Evolutionary conservation across 1,140 invertebrate genomes (phyloP).

Genomic region (Ceratina calcarata): DNA sequence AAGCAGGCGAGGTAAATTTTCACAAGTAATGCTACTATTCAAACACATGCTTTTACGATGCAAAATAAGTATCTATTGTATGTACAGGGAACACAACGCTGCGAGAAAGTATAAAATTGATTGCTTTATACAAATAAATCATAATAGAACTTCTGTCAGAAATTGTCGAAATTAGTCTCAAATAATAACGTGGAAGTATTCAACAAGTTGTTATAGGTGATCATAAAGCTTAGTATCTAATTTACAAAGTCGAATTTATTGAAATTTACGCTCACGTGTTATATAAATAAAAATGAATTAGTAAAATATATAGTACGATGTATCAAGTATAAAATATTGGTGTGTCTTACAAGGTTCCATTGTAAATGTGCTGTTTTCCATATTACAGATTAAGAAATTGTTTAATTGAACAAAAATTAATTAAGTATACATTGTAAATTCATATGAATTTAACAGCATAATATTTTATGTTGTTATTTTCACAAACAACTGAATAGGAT

Average conservation of each 20-base stretch:
- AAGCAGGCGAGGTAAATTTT: conserved; percentile 42
- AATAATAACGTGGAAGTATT: conserved; percentile 71
- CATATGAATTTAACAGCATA: background rate
- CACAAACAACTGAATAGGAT: conserved; percentile 10
- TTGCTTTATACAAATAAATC: background rate
- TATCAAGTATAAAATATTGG: conserved; percentile 3
- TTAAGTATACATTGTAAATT: conserved; percentile 2
- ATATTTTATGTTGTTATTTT: conserved; percentile 3
- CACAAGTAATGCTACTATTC: conserved; percentile 18
- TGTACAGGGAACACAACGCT: conserved; percentile 15
- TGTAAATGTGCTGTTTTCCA: background rate
- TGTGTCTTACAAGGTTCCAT: conserved; percentile 26
- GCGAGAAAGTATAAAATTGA: background rate
- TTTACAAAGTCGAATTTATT: background rate
- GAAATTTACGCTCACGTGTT: background rate
- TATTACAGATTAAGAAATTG: background rate
- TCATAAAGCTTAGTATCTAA: conserved; percentile 61
- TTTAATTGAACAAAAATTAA: conserved; percentile 22
- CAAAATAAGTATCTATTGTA: conserved; percentile 16
- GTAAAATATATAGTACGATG: too few relatives aligned
- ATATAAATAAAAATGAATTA: too few relatives aligned
- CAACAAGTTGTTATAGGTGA: conserved; percentile 79
- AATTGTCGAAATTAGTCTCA: background rate
- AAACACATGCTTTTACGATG: conserved; percentile 42
- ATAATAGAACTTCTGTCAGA: background rate